Evolutionary conservation across 2,797 vertebrate species (phyloP), one percentile per base, ranked within the genome.

Genomic region (Lagorchestes hirsutus): DNA sequence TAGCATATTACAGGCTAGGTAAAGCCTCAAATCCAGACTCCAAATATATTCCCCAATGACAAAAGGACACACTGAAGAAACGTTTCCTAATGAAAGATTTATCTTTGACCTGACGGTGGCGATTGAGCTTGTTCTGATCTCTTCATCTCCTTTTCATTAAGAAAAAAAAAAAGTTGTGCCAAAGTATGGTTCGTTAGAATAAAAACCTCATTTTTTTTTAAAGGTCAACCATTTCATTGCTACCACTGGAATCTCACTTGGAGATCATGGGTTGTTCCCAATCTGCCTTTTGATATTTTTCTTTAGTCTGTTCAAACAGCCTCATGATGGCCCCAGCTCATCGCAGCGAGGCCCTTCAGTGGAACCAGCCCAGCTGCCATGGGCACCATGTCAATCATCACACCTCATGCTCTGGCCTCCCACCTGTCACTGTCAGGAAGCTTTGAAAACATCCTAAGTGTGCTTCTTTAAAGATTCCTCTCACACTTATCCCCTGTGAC

Each of bases 101-200:
- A 91, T 94, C 96, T 98, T 97, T 97, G 91, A 97, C 97, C 97
- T 98, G 95, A 97, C 97, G 98, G 96, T 54, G 46, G 91, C 58
- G 54, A 34, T 98, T 98, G 97, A 97, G 58, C 93, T 92, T 2
- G 52, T 90, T 52, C 93, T 98, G 96, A 97, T 98, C 95, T 98
- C 97, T 98, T 97, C 97, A 97, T 97, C 97, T 93, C 95, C 91
- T 95, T 96, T 95, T 93, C 92, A 93, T 95, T 97, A 1, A 97
- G 96, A 97, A 93, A 93, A 95, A 55, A 94, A 96, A 95, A 96
- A 96, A 95, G 93, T 97, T 96, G 96, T 55, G 95, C 97, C 96
- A 97, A 98, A 98, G 97, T 98, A 96, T 57, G 90, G 22, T 98
- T 98, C 98, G 97, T 98, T 98, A 97, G 97, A 98, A 98, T 97